Evolutionary conservation across 2,888 invertebrate genomes (phyloP), one percentile per base, ranked within the genome.

Genomic region (Molorchus minor): DNA sequence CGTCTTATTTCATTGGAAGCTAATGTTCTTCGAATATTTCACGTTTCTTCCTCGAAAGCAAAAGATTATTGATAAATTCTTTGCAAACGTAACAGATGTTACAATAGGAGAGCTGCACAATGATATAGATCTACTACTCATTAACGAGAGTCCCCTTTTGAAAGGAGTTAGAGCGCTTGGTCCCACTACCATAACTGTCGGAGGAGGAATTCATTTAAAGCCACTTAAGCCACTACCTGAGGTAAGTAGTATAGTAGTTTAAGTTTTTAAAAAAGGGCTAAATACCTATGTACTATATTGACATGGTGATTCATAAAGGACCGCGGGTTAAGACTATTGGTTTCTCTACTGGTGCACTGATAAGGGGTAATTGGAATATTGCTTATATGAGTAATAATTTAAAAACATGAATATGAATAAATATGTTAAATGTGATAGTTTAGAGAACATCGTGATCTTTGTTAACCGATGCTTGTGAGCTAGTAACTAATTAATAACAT

Each of bases 151-250:
- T 45, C 61, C 64, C 1, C 33, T 61, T 10, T 36, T 59, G 19
- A 45, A 54, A 15, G 61, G 45, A 15, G 30, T 56, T 2, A 61
- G 59, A 29, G 51, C 61, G 4, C 36, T 64, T 1, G 58, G 58
- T 2, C 59, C 64, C 13, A 56, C 58, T 2, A 44, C 55, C 10
- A 21, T 64, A 1, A 40, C 17, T 13, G 57, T 61, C 20, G 61
- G 64, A 17, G 61, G 61, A 25, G 64, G 59, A n/a, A 57, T 75
- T n/a, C 75, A 77, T 58, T 58, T 76, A 8, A 61, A 70, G 17
- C 62, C 70, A 30, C 45, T 47, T 5, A 70, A 75, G 58, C 62
- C 71, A 19, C 56, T 77, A 29, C 75, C 75, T 13, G 33, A 69
- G 57, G 75, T 74, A 65, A 64, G 66, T 56, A 29, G 13, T 10